A percentile compares a stretch with the other conserved stretches of the same genome.
phyloP scores from a whole-genome alignment of 1,140 invertebrate genomes.

The Bombus pascuorum region DNA sequence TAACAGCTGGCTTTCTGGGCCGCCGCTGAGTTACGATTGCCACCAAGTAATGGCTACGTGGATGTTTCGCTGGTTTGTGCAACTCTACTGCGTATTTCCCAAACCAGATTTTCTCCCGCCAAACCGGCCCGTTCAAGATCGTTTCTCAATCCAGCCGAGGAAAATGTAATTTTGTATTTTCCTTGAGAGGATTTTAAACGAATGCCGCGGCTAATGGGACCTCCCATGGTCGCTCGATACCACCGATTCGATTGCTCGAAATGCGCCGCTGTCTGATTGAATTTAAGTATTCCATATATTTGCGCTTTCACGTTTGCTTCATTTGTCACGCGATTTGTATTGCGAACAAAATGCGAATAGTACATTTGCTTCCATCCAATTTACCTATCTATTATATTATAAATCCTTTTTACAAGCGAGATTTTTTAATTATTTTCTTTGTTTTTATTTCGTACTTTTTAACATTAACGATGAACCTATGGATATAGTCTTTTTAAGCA shows the following conservation, averaged over 20 bases:
- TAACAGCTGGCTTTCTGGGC: constrained; percentile 62
- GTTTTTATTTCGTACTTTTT: not conserved
- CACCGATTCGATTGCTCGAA: constrained; percentile 9
- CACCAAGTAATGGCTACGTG: constrained; percentile 62
- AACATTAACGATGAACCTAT: no score
- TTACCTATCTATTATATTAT: not conserved
- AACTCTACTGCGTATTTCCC: constrained; percentile 3
- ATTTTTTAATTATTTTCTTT: not conserved
- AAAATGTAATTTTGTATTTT: constrained; percentile 42
- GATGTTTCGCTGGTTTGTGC: constrained; percentile 44
- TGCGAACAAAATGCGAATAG: no score
- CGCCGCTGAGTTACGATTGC: constrained; percentile 62
- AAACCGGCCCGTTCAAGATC: constrained; percentile 32
- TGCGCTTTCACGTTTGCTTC: not conserved
- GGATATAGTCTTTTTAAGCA: no score
- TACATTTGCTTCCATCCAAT: not conserved
- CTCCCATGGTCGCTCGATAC: not conserved
- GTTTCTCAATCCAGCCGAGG: constrained; percentile 33
- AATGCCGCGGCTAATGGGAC: constrained; percentile 25
- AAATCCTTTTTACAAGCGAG: not conserved
- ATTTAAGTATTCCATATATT: constrained; percentile 20
- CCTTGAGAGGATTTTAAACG: constrained; percentile 15
- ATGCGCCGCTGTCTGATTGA: not conserved
- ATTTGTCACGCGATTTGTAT: not conserved
- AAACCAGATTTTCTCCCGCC: constrained; percentile 46